A percentile compares a stretch with the other conserved stretches of the same genome.
These are phyloP conservation scores for Leptinotarsa tumamoca DNA, from an alignment of 2,888 invertebrate species.

Conservation along the genomic window DNA sequence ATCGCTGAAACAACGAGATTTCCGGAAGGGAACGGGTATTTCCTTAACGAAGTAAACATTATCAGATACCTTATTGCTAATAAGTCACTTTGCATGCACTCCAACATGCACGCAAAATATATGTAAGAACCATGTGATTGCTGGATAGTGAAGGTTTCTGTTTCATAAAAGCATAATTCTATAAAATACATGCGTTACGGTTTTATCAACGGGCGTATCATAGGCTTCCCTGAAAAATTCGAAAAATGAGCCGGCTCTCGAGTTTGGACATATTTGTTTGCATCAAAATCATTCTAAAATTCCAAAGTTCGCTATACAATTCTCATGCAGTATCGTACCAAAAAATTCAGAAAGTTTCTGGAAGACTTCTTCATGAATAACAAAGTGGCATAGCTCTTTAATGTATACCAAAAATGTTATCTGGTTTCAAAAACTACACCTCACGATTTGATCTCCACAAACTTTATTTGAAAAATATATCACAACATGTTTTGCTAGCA, in stretches of 20 bases:
- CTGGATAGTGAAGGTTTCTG: slow-evolving; percentile 19
- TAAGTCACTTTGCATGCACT: slow-evolving; percentile 43
- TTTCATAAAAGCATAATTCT: slow-evolving; percentile 4
- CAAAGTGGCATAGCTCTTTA: too few relatives aligned
- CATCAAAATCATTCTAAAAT: too few relatives aligned
- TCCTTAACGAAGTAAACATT: slow-evolving; percentile 42
- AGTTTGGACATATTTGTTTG: too few relatives aligned
- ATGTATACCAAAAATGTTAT: too few relatives aligned
- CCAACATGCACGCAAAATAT: slow-evolving; percentile 37
- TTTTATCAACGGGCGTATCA: not conserved
- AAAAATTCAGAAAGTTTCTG: too few relatives aligned
- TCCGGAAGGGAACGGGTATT: slow-evolving; percentile 43
- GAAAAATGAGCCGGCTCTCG: not conserved
- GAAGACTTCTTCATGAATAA: too few relatives aligned
- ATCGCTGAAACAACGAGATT: slow-evolving; percentile 37
- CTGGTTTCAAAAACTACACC: too few relatives aligned
- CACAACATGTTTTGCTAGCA: too few relatives aligned
- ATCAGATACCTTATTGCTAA: slow-evolving; percentile 42
- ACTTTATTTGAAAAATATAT: too few relatives aligned
- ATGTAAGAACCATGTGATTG: slow-evolving; percentile 31
- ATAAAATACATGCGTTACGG: slow-evolving; percentile 24
- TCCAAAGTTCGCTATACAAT: too few relatives aligned
- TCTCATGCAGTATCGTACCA: too few relatives aligned
- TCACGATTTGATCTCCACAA: too few relatives aligned
- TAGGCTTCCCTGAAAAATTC: not conserved